A percentile compares a stretch with the other conserved stretches of the same genome.
Conservation (phyloP, 2,113 vertebrate species). For the Carlito syrichta region DNA sequence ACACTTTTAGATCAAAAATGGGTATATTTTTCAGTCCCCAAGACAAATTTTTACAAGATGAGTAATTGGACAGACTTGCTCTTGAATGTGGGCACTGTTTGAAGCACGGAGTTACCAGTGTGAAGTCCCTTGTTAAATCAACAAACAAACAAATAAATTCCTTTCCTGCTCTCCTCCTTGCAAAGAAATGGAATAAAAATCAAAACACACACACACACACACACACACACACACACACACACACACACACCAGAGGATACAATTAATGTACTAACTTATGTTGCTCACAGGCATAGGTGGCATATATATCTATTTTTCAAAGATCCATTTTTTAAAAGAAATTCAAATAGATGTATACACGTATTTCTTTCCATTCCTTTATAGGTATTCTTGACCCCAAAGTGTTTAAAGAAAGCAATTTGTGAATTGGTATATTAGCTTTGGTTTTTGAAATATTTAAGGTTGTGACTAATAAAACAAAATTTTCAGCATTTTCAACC, state of each 20-base stretch:
- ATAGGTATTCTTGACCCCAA: background rate
- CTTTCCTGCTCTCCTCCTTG: background rate
- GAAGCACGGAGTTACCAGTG: background rate
- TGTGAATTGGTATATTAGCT: background rate
- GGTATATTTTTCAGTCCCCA: background rate
- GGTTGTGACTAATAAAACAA: background rate
- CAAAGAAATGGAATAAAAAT: background rate
- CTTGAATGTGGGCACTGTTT: background rate
- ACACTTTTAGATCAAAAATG: conserved; percentile 18
- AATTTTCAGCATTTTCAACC: background rate
- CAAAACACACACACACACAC: too few species aligned
- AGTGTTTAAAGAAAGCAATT: background rate
- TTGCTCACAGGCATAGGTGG: background rate
- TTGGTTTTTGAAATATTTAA: background rate
- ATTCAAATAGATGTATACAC: background rate
- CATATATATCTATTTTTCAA: background rate
- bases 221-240: too few species aligned
- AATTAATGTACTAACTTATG: background rate
- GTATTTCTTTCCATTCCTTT: background rate
- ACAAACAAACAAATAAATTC: background rate
- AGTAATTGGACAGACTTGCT: background rate
- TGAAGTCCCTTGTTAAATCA: background rate
- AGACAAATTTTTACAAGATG: background rate
- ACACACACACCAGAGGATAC: background rate
- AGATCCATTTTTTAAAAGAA: background rate